phyloP scores from a whole-genome alignment of 1,140 invertebrate genomes.

The Drosophila ohnishii region DNA sequence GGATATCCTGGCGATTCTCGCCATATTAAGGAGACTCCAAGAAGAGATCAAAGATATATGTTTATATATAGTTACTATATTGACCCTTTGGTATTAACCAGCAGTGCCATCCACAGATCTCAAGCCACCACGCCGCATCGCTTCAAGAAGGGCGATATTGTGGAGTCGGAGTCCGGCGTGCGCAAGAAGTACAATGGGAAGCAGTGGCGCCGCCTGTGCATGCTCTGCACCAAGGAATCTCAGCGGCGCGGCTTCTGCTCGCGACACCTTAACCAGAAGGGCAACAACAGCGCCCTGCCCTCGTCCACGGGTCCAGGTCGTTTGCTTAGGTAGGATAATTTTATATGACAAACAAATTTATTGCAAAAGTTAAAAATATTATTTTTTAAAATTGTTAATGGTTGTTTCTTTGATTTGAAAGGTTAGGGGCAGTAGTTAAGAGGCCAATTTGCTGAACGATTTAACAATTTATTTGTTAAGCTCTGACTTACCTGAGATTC shows the following conservation, averaged over 20 bases:
- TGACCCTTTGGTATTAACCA: conserved; percentile 28
- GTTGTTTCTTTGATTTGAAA: neutral
- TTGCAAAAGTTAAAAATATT: too few relatives aligned
- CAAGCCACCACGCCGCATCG: conserved; percentile 97
- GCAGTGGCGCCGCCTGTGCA: conserved; percentile 96
- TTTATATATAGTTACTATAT: neutral
- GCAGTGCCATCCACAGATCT: conserved; percentile 85
- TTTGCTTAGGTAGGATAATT: conserved; percentile 71
- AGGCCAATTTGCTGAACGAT: neutral
- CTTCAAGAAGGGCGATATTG: conserved; percentile 99
- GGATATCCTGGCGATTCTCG: neutral
- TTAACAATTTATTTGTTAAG: neutral
- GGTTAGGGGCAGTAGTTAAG: too few relatives aligned
- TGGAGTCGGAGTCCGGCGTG: conserved; percentile 97
- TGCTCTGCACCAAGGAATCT: conserved; percentile 98
- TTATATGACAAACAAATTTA: neutral
- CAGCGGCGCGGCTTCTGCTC: conserved; percentile 98
- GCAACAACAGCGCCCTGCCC: conserved; percentile 72
- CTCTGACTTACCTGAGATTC: neutral
- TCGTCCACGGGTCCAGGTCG: conserved; percentile 76
- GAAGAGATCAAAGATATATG: neutral
- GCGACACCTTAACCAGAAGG: conserved; percentile 91
- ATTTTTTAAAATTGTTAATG: too few relatives aligned
- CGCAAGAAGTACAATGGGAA: conserved; percentile 99
- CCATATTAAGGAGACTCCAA: too few relatives aligned